Base-by-base conservation (phyloP, 2,113 vertebrate genomes). In the Varanus komodoensis region DNA sequence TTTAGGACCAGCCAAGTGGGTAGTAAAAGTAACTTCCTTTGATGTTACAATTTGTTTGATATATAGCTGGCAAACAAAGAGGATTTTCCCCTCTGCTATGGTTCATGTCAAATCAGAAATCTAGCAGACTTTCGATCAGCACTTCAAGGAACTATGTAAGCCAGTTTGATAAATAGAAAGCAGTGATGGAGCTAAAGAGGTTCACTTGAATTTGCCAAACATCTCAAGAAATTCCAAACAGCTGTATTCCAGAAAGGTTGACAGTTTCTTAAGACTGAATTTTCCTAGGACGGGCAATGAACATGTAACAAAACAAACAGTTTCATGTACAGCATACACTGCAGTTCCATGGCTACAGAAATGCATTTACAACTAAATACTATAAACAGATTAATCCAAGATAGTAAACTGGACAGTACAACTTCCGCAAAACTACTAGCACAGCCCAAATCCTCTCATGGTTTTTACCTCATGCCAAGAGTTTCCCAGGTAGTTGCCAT, bases 401-500 rank as follows among this genome's bases (percentile, higher is more conserved):
- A 7, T 17, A 87, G 71, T 69, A 89, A 54, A 54, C 54, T 54
- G 54, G 54, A 54, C 5, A 54, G 54, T 54, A 54, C 6, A 54
- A 54, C 78, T 82, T 19, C 79, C 38, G 75, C 12, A 17, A 87
- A 29, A 38, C 84, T 88, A 64, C 81, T 48, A 81, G 27, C 67
- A 1, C 25, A 89, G 27, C 87, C 1, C 0, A 8, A 0, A 88
- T 0, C 64, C 84, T 44, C 25, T 29, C 0, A 0, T 86, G 23
- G 17, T 61, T 61, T 48, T 94, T 95, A 99, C 99, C 98, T 99
- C 99, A 7, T 99, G 99, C 99, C 99, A 99, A 78, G 99, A 99
- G 96, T 98, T 99, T 54, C 98, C 98, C 68, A 99, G 97, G 96
- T 99, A 99, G 97, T 99, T 99, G 87, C 99, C 99, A 12, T 99